Base-by-base conservation (phyloP, 2,888 invertebrate species). In the Chaitophorus viminalis region DNA sequence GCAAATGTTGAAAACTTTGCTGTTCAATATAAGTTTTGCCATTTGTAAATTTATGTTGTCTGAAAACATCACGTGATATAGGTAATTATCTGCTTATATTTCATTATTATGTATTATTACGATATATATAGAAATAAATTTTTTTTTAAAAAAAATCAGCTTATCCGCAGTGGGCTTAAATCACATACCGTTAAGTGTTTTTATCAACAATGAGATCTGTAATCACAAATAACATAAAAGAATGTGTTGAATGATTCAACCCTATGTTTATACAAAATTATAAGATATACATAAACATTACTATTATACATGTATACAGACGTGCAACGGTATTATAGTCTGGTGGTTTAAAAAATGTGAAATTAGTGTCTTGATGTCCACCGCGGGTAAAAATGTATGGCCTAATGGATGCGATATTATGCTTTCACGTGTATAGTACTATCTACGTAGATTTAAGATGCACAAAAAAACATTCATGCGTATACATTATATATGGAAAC, bases 381-480 rank as follows among this genome's bases (percentile, higher is more conserved):
- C 79, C 14, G 8, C 11, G 29, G 0, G 21, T 68, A 75, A 74
- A 33, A 21, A 83, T 83, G 60, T 75, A 83, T 60, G n/a, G n/a
- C 83, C 75, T 8, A 39, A 60, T 29, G 39, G 75, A 25, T 83
- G 21, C n/a, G n/a, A n/a, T 54, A n/a, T 29, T 68, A 68, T 11
- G n/a, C 3, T 52, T 70, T 70, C 81, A 70, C 52, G 70, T 46
- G 3, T 82, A 70, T n/a, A n/a, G n/a, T n/a, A n/a, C n/a, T n/a
- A n/a, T n/a, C n/a, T n/a, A n/a, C n/a, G 33, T 82, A 82, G 82
- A 82, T 82, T n/a, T n/a, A 82, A 54, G 72, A 33, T 33, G 46
- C 70, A 36, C 21, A 5, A 1, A 6, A 31, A 21, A 17, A 18
- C 70, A 36, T 0, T 8, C 8, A 5, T 4, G 8, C 18, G 5